Conservation (phyloP, 2,797 vertebrate genomes). For the Lacerta viridis region DNA sequence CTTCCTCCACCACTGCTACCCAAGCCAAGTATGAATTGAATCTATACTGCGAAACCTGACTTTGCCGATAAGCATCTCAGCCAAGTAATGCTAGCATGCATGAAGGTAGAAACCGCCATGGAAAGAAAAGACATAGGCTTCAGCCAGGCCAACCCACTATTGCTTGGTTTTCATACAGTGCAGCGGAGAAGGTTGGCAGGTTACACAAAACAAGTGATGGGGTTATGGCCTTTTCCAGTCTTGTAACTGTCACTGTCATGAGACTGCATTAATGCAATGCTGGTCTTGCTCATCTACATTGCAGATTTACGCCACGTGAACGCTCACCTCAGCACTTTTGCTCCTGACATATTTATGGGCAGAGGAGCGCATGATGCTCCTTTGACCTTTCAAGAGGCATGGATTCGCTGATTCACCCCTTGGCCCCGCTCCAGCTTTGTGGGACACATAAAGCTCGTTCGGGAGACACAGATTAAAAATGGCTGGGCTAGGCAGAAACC, state of each 20-base stretch:
- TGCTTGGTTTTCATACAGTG: constrained; percentile 52
- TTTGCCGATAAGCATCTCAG: not conserved
- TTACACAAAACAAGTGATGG: constrained; percentile 36
- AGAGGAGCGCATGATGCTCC: constrained; percentile 17
- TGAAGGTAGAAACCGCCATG: not conserved
- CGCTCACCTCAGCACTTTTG: constrained; percentile 29
- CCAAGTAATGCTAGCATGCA: not conserved
- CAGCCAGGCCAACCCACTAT: constrained; percentile 40
- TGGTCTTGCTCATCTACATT: constrained; percentile 40
- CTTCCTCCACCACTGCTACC: too few species aligned
- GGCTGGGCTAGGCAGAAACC: constrained; percentile 9
- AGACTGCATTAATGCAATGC: constrained; percentile 38
- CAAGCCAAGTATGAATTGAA: not conserved
- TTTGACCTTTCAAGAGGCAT: constrained; percentile 26
- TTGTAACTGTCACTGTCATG: constrained; percentile 41
- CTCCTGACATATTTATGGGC: constrained; percentile 43
- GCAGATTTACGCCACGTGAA: constrained; percentile 22
- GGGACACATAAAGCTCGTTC: constrained; percentile 35
- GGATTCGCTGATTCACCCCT: constrained; percentile 40
- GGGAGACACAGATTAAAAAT: constrained; percentile 25
- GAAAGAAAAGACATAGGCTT: constrained; percentile 12
- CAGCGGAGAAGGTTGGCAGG: constrained; percentile 46
- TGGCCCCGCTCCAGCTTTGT: not conserved
- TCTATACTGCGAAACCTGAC: not conserved
- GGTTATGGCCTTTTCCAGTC: constrained; percentile 40